Evolutionary conservation across 2,797 vertebrate genomes (phyloP).

Genomic region (Semaprochilodus insignis): DNA sequence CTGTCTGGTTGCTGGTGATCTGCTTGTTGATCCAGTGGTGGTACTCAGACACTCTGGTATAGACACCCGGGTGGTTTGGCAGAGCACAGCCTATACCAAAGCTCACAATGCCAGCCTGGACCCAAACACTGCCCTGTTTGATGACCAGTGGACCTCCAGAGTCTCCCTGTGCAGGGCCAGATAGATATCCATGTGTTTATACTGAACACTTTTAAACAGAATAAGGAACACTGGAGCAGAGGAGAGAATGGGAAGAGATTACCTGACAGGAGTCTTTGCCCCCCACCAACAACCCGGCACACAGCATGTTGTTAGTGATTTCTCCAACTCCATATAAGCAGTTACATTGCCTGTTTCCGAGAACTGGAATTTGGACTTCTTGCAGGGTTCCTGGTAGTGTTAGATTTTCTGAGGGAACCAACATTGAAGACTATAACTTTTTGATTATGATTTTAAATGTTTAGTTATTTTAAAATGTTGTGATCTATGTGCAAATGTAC

Average conservation of each 20-base stretch:
- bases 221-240: neutral
- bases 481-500: too few relatives aligned
- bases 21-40: constrained; percentile 60
- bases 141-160: constrained; percentile 61
- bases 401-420: too few relatives aligned
- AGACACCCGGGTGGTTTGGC: constrained; percentile 31
- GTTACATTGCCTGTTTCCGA: too few relatives aligned
- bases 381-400: too few relatives aligned
- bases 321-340: too few relatives aligned
- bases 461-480: too few relatives aligned
- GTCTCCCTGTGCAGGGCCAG: constrained; percentile 58
- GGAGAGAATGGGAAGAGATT: neutral
- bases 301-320: constrained; percentile 62
- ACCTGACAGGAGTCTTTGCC: constrained; percentile 71
- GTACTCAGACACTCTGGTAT: constrained; percentile 64
- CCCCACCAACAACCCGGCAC: constrained; percentile 47
- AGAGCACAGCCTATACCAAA: constrained; percentile 14
- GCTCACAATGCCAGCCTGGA: constrained; percentile 68
- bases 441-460: too few relatives aligned
- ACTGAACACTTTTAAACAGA: neutral
- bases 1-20: constrained; percentile 4
- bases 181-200: neutral
- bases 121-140: constrained; percentile 9
- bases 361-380: too few relatives aligned
- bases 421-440: too few relatives aligned